Percentiles rank a stretch among this genome's conserved stretches.
phyloP scores from a whole-genome alignment of 2,888 invertebrate species.

The Schizaphis graminum region DNA sequence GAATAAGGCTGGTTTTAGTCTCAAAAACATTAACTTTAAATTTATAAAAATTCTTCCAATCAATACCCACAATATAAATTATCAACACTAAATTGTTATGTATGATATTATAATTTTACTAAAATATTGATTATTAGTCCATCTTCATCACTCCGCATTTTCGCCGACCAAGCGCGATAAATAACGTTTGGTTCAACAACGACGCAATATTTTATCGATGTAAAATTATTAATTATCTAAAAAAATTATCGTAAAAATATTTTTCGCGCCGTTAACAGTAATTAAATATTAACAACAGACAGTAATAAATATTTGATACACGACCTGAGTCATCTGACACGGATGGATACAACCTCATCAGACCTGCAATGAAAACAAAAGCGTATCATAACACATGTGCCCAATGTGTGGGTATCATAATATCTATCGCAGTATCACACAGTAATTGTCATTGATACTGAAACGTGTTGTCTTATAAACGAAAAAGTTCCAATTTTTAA shows the following conservation, averaged over 20 bases:
- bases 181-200: neutral
- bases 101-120: neutral
- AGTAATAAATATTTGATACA: neutral
- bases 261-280: neutral
- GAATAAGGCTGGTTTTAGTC: neutral
- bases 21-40: neutral
- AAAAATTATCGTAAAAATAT: neutral
- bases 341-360: neutral
- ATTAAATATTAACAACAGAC: neutral
- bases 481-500: neutral
- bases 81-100: neutral
- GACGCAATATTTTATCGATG: neutral
- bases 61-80: neutral
- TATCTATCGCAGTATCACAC: neutral
- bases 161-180: neutral
- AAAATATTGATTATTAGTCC: neutral
- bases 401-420: neutral
- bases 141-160: neutral
- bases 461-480: neutral
- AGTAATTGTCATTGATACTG: neutral
- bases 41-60: neutral
- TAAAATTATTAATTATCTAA: neutral
- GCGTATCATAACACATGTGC: neutral
- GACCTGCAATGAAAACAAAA: neutral
- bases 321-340: neutral